Percentiles rank a stretch among this genome's conserved stretches.
These are phyloP conservation scores for Melierax canorus DNA, from an alignment of 2,113 vertebrate genomes.

Conservation along the genomic window DNA sequence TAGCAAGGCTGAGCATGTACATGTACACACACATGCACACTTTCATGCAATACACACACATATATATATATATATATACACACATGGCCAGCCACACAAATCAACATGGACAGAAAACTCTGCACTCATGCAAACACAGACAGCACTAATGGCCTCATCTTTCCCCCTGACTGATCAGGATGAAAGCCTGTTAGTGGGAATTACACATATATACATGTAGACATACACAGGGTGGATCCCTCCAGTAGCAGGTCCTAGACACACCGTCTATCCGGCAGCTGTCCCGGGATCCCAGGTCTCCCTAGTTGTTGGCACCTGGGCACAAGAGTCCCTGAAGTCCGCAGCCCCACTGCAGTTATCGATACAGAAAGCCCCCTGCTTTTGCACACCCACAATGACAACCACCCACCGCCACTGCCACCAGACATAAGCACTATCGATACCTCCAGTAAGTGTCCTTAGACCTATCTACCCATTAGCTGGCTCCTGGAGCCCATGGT, in stretches of 20 bases:
- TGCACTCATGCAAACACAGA: background rate
- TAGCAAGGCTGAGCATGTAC: background rate
- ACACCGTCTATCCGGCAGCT: background rate
- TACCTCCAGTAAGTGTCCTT: background rate
- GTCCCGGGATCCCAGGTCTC: background rate
- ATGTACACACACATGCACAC: fast-evolving
- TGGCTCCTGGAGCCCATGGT: background rate
- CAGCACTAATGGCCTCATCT: background rate
- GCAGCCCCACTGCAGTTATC: background rate
- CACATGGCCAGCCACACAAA: background rate
- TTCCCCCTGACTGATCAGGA: background rate
- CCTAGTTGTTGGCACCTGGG: background rate
- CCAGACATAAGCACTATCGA: background rate
- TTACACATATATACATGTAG: background rate
- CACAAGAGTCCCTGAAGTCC: background rate
- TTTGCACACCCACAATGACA: background rate
- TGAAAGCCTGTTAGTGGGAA: background rate
- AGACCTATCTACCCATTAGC: background rate
- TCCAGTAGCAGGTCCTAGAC: background rate
- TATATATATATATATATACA: fast-evolving
- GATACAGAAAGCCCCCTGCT: background rate
- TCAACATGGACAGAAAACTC: background rate
- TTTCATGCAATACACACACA: fast-evolving
- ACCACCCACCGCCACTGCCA: background rate
- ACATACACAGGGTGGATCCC: background rate